Evolutionary conservation across 2,888 invertebrate genomes (phyloP).

Genomic region (Hemicrepidius hirtus): DNA sequence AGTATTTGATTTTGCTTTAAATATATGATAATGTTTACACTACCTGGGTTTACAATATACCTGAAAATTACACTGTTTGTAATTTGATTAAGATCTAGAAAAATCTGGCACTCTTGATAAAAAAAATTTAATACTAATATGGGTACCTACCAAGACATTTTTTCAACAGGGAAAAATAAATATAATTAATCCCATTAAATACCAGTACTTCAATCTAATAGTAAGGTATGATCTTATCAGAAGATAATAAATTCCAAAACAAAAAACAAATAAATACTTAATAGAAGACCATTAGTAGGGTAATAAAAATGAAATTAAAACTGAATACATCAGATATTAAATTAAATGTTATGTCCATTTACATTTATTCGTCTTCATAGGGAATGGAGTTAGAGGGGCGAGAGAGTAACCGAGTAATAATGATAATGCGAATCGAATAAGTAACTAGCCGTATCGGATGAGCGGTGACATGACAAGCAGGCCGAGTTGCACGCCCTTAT

Average conservation of each 20-base stretch:
- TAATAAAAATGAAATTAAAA: constrained; percentile 14
- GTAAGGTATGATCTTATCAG: too few relatives aligned
- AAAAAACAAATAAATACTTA: neutral
- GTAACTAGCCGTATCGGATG: constrained; percentile 64
- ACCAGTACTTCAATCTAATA: too few relatives aligned
- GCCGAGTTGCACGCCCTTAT: constrained; percentile 53
- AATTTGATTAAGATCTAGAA: too few relatives aligned
- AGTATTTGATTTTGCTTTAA: constrained; percentile 35
- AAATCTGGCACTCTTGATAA: too few relatives aligned
- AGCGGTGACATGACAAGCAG: constrained; percentile 59
- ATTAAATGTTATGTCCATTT: constrained; percentile 23
- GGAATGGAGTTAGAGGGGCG: constrained; percentile 28
- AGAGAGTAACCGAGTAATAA: constrained; percentile 51
- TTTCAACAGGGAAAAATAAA: too few relatives aligned
- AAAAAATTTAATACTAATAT: too few relatives aligned
- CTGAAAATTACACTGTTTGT: too few relatives aligned
- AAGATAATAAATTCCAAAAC: neutral
- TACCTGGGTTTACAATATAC: constrained; percentile 15
- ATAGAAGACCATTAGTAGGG: neutral
- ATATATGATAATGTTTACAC: constrained; percentile 25
- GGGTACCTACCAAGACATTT: too few relatives aligned
- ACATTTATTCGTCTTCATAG: constrained; percentile 39
- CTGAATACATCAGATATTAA: neutral
- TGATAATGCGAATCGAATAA: constrained; percentile 59
- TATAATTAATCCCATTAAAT: too few relatives aligned